Base-by-base conservation (phyloP, 2,797 vertebrate species). In the Melanotaenia maccullochi region DNA sequence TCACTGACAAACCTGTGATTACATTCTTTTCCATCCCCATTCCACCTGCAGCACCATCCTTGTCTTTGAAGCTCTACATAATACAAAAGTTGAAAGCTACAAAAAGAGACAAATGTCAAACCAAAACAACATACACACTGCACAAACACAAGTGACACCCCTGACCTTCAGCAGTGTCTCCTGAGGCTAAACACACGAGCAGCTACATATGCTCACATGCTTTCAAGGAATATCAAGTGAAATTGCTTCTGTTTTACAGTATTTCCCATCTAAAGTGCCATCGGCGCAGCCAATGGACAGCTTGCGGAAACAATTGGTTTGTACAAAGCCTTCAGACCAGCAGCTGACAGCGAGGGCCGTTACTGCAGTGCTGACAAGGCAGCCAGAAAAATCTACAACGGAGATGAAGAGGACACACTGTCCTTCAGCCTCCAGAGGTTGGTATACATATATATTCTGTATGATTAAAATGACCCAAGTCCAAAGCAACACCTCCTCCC, bases 91-190 rank as follows among this genome's bases (percentile, higher is more conserved):
- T 57, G 42, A 61, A 49, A 38, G 44, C 32, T 4, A 35, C 13
- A 42, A 24, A 59, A 61, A 38, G 13, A 60, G 2, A 67, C 57
- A 79, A 84, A 85, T 84, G 88, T 84, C 87, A 87, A 83, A 84
- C 72, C 79, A 33, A 58, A 79, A 69, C 60, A 73, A 47, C 79
- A 66, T 73, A 59, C 0, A 67, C 32, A 1, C 49, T 58, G 63
- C 30, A 76, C 67, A 70, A 9, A 65, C 68, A 63, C 73, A 51
- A 52, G 33, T 4, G 67, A 76, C 75, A 70, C 24, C 4, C 54
- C 57, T 86, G 85, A 90, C 87, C 85, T 90, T 86, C 81, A 81
- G 2, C 67, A 0, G 55, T 8, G 3, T 81, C 84, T 82, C 85
- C 76, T 3, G 82, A 55, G 79, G 73, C 68, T 60, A 47, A 72